These are phyloP conservation scores for Chanos chanos DNA, from an alignment of 2,797 vertebrate genomes.

Conservation along the genomic window DNA sequence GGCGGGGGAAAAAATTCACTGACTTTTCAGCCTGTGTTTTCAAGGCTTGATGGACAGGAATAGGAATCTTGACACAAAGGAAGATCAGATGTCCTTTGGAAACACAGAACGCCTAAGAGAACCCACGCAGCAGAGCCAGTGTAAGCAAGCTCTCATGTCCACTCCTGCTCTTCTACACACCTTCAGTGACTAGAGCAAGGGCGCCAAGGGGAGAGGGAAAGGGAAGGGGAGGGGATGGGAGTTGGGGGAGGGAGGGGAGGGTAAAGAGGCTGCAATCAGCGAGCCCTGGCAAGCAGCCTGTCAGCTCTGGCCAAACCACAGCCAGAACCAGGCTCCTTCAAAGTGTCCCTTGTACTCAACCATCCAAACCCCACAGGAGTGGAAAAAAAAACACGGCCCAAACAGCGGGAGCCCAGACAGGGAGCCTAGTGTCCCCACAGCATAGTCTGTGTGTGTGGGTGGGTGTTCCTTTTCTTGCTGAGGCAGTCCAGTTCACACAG, in stretches of 20 bases:
- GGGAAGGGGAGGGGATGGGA: neutral
- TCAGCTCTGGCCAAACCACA: slow-evolving; percentile 62
- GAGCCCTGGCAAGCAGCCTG: slow-evolving; percentile 55
- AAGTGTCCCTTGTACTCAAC: slow-evolving; percentile 68
- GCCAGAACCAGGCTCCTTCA: slow-evolving; percentile 65
- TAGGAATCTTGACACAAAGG: slow-evolving; percentile 3
- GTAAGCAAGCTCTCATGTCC: slow-evolving; percentile 46
- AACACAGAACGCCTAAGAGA: slow-evolving; percentile 30
- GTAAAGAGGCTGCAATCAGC: slow-evolving; percentile 51
- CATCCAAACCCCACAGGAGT: slow-evolving; percentile 59
- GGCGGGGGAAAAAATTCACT: neutral
- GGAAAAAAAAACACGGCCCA: slow-evolving; percentile 43
- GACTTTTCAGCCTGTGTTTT: slow-evolving; percentile 1
- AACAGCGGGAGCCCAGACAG: slow-evolving; percentile 61
- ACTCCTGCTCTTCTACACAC: slow-evolving; percentile 47
- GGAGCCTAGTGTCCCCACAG: slow-evolving; percentile 63
- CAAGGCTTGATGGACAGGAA: neutral
- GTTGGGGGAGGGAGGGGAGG: slow-evolving; percentile 36
- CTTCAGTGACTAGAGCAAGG: slow-evolving; percentile 54
- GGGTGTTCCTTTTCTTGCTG: slow-evolving; percentile 10
- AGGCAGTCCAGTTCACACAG: neutral
- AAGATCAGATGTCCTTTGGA: slow-evolving; percentile 37
- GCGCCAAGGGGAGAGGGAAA: slow-evolving; percentile 37
- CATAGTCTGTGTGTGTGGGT: slow-evolving; percentile 49
- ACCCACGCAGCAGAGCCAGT: slow-evolving; percentile 31